Evolutionary conservation across 2,888 invertebrate species (phyloP).

Genomic region (Osmoderma eremita): DNA sequence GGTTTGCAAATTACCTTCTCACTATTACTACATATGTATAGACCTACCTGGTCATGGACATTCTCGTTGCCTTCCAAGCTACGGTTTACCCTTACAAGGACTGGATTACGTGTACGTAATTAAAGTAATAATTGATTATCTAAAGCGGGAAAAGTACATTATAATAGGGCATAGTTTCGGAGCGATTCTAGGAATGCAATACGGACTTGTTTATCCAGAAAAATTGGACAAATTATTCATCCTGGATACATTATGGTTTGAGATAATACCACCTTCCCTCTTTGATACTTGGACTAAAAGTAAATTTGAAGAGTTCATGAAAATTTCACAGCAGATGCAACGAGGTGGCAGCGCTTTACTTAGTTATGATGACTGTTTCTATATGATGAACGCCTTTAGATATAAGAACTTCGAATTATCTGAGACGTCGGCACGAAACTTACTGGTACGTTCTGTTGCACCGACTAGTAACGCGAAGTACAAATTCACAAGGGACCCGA

Average conservation of each 20-base stretch:
- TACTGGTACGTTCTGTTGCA: slow-evolving; percentile 56
- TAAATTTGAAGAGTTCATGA: slow-evolving; percentile 59
- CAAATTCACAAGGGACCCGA: slow-evolving; percentile 59
- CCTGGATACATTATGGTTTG: slow-evolving; percentile 58
- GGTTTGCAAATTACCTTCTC: slow-evolving; percentile 63
- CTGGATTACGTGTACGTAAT: slow-evolving; percentile 41
- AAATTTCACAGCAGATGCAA: slow-evolving; percentile 49
- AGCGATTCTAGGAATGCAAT: slow-evolving; percentile 58
- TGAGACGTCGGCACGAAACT: slow-evolving; percentile 54
- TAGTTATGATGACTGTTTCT: slow-evolving; percentile 27
- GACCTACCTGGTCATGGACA: slow-evolving; percentile 69
- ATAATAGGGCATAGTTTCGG: slow-evolving; percentile 63
- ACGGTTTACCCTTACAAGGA: slow-evolving; percentile 50
- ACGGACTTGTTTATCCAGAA: slow-evolving; percentile 55
- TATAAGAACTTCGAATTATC: slow-evolving; percentile 41
- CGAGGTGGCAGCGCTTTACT: not conserved
- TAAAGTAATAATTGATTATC: slow-evolving; percentile 39
- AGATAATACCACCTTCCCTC: slow-evolving; percentile 40
- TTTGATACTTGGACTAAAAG: slow-evolving; percentile 52
- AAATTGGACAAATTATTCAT: slow-evolving; percentile 58
- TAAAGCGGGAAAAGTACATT: slow-evolving; percentile 39
- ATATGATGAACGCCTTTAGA: slow-evolving; percentile 33
- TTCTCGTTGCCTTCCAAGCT: slow-evolving; percentile 64
- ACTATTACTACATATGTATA: slow-evolving; percentile 57
- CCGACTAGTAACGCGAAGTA: slow-evolving; percentile 53